These are phyloP conservation scores for Deladenus siricidicola DNA, from an alignment of 2,888 invertebrate species.

Conservation along the genomic window DNA sequence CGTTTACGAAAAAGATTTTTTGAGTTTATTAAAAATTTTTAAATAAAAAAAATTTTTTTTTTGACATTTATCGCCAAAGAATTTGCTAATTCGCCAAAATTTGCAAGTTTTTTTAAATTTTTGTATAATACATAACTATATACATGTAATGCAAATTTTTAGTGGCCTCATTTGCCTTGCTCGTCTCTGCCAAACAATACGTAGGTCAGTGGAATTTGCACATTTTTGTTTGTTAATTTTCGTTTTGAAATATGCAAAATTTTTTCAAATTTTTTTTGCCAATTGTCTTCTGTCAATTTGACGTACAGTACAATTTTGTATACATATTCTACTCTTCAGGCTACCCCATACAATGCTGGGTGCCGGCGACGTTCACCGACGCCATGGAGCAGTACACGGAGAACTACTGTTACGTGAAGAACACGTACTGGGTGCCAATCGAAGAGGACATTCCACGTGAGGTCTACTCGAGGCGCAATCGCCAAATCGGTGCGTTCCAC, in stretches of 20 bases:
- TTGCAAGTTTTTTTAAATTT: no score
- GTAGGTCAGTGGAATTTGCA: conserved; percentile 35
- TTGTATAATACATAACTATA: no score
- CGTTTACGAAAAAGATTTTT: no score
- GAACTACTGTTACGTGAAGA: conserved; percentile 53
- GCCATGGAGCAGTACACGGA: conserved; percentile 55
- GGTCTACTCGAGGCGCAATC: conserved; percentile 52
- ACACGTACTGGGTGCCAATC: conserved; percentile 54
- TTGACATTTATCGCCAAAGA: no score
- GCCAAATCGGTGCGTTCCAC: conserved; percentile 51
- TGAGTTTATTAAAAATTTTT: no score
- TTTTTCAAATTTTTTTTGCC: no score
- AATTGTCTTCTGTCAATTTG: no score
- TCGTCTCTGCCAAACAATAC: conserved; percentile 53
- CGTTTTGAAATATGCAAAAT: no score
- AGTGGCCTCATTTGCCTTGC: conserved; percentile 53
- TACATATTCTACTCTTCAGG: conserved; percentile 21
- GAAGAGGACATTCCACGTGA: conserved; percentile 53
- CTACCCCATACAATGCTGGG: conserved; percentile 53
- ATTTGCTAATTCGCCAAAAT: no score
- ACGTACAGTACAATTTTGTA: no score
- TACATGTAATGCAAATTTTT: conserved; percentile 18
- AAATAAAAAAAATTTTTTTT: no score
- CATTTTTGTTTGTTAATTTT: neutral
- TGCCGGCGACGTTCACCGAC: conserved; percentile 54